phyloP scores from a whole-genome alignment of 2,797 vertebrate genomes.

The Xenopus petersii region DNA sequence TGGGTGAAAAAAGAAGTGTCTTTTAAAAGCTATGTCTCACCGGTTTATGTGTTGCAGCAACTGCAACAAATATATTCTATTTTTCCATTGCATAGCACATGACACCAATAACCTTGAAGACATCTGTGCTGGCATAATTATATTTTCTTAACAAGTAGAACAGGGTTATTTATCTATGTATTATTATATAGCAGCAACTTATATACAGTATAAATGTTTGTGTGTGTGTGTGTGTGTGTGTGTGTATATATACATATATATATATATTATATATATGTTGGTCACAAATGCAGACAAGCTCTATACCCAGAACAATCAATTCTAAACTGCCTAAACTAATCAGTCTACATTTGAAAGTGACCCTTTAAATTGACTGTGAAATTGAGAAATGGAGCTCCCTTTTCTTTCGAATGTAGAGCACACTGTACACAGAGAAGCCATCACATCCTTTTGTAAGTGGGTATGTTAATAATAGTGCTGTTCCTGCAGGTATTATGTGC shows the following conservation, averaged over 20 bases:
- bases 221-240: too few species aligned
- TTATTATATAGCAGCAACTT: conserved; percentile 52
- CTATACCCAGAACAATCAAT: conserved; percentile 67
- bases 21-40: too few species aligned
- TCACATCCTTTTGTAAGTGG: conserved; percentile 60
- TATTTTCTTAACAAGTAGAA: too few species aligned
- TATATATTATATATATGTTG: conserved; percentile 18
- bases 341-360: conserved; percentile 59
- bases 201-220: conserved; percentile 5
- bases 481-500: conserved; percentile 53
- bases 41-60: too few species aligned
- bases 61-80: too few species aligned
- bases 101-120: too few species aligned
- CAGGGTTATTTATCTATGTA: too few species aligned
- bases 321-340: conserved; percentile 65
- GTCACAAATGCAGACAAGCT: conserved; percentile 59
- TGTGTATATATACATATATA: not conserved
- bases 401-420: conserved; percentile 52
- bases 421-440: conserved; percentile 55
- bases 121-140: too few species aligned
- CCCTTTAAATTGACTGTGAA: conserved; percentile 70
- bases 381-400: conserved; percentile 60
- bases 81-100: too few species aligned
- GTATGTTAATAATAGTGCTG: conserved; percentile 51
- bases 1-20: too few species aligned